Base-by-base conservation (phyloP, 2,113 vertebrate species). In the Petaurus breviceps region DNA sequence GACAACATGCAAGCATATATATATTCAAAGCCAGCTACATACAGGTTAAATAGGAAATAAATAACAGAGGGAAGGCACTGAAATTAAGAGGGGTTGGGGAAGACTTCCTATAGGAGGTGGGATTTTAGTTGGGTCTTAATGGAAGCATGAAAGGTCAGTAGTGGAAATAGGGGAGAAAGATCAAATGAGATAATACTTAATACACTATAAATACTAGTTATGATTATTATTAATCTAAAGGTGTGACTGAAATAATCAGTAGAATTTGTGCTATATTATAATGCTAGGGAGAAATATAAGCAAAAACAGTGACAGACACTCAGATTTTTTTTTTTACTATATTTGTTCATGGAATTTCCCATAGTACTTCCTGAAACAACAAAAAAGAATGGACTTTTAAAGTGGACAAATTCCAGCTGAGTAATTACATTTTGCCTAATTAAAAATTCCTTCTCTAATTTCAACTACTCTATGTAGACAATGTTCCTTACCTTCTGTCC, bases 381-480 rank as follows among this genome's bases (percentile, higher is more conserved):
- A 93, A 91, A 57, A 93, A 94, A 91, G 37, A 7, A 43, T 57
- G 51, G 90, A 91, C 90, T 96, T 37, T 52, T 96, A 97, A 95
- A 0, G 0, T n/a, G 93, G 90, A 94, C 89, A 95, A 90, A 95
- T 97, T 97, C 96, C 91, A 95, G 94, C 95, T 95, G 95, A 97
- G 93, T 97, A 96, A 97, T 94, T 95, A 77, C 93, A 96, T 97
- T 95, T 91, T 24, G 43, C 91, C 90, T 94, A 94, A 97, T 97
- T 97, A 97, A 95, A 97, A 96, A 96, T 96, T 95, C 55, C 68
- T 90, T 37, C 61, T 95, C 94, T 96, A 96, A 94, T 95, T 97
- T 97, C 92, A 84, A 47, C 96, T 96, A 92, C 89, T 90, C 61
- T 96, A 49, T 89, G 95, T 96, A 95, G 96, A 95, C 8, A 28